Evolutionary conservation across 2,797 vertebrate genomes (phyloP), one percentile per base, ranked within the genome.

Genomic region (Lerista edwardsae): DNA sequence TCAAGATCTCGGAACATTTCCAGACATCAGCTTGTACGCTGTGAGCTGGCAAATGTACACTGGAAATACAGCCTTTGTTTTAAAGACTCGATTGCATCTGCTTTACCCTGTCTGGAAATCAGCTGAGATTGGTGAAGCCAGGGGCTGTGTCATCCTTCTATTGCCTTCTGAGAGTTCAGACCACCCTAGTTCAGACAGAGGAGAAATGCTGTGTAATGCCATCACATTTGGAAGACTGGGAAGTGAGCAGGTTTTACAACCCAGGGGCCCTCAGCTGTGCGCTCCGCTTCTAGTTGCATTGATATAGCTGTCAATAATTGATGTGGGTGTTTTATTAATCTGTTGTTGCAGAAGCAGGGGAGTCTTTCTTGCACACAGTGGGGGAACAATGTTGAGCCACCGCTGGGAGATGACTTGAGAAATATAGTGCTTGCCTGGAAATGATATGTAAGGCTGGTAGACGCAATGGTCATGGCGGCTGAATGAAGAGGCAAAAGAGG

Each of bases 1-100:
- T 88, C 88, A 94, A 95, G 84, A 57, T 21, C 61, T 80, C 51
- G 34, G 47, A 44, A 29, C 19, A 12, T 84, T 85, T 64, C 2
- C 3, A 1, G 11, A 57, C 69, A 61, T 6, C 59, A 44, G 29
- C 61, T 80, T 73, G 81, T 67, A 47, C 31, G 41, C 83, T 68
- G 77, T 34, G 74, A 55, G 75, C 78, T 19, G 44, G 41, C 76
- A 88, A 79, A 64, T 61, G 0, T 17, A 2, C 0, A 0, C 14
- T 85, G 79, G 84, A 81, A 2, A 1, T 5, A 41, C 31, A 67
- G 36, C 68, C 84, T 4, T 0, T 67, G 1, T 17, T 9, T 75
- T 64, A 83, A 84, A 86, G 80, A 0, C 0, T 81, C 84, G 76
- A 84, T 57, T 0, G 0, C 51, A 0, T 73, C 51, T 73, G 47